Evolutionary conservation across 2,113 vertebrate genomes (phyloP), one percentile per base, ranked within the genome.

Genomic region (Notarius quadriscutis): DNA sequence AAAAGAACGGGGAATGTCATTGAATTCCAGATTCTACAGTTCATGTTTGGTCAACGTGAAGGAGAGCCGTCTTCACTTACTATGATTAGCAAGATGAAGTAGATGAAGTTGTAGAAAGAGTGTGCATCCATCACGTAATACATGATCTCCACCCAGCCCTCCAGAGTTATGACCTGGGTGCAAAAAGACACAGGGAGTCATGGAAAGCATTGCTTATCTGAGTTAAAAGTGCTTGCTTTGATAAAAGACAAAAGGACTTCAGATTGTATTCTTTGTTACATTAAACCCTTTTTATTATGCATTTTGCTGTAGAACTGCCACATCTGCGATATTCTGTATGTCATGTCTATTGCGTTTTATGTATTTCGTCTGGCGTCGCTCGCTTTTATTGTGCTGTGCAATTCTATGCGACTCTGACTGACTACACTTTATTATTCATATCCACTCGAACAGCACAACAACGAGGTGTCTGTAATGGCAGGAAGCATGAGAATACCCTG

Each of bases 71-170:
- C 10, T 83, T 69, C 92, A 98, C 98, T 99, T 94, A 99, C 98
- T 2, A 99, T 99, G 87, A 99, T 99, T 14, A 99, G 96, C 85
- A 99, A 95, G 91, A 99, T 99, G 89, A 99, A 99, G 92, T 99
- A 99, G 95, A 99, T 98, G 94, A 99, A 99, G 94, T 99, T 99
- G 94, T 99, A 99, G 95, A 99, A 99, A 53, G 98, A 99, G 91
- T 99, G 98, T 0, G 98, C 98, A 2, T 99, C 97, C 98, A 99
- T 99, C 91, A 99, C 98, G 0, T 99, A 99, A 94, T 99, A 99
- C 98, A 99, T 99, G 93, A 99, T 99, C 94, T 99, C 98, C 93
- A 99, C 98, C 98, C 98, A 99, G 89, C 98, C 98, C 91, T 99
- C 98, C 94, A 99, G 94, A 2, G 98, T 99, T 89, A 99, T 99